Conservation (phyloP, 1,140 invertebrate species). For the Anoplolepis gracilipes region DNA sequence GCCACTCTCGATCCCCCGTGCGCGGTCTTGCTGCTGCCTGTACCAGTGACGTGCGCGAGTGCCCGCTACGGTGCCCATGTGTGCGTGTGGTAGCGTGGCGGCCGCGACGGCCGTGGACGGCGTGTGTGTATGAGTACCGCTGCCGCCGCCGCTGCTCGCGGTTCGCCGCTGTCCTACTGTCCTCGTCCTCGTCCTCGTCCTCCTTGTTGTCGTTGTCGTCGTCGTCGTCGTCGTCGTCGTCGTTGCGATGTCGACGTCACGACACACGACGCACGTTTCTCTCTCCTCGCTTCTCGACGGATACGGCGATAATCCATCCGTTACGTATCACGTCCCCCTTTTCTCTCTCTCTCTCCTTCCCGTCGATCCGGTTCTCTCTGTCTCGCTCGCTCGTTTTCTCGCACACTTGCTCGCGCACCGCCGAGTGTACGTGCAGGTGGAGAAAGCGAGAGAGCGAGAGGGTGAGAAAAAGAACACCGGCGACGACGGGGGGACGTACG, state of each 20-base stretch:
- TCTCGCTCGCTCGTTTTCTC: background rate
- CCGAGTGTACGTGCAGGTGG: background rate
- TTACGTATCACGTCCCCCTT: background rate
- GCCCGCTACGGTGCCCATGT: conserved; percentile 65
- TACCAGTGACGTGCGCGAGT: conserved; percentile 76
- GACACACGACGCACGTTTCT: background rate
- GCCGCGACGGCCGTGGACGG: conserved; percentile 13
- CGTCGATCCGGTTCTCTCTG: background rate
- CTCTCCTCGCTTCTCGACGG: background rate
- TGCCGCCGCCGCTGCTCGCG: background rate
- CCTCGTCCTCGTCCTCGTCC: too few species aligned
- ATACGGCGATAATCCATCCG: background rate
- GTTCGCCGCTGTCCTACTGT: background rate
- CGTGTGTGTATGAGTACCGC: conserved; percentile 56
- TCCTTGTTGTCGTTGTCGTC: background rate
- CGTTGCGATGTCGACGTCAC: conserved; percentile 30
- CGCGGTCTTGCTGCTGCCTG: conserved; percentile 76
- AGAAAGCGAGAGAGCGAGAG: background rate
- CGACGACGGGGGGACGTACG: background rate
- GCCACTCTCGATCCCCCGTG: conserved; percentile 82
- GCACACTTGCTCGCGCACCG: background rate
- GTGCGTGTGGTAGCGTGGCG: conserved; percentile 57
- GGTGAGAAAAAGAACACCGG: conserved; percentile 3
- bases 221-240: background rate
- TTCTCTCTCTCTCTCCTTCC: too few species aligned